Conservation (phyloP, 2,797 vertebrate genomes). For the Onychomys leucogaster region DNA sequence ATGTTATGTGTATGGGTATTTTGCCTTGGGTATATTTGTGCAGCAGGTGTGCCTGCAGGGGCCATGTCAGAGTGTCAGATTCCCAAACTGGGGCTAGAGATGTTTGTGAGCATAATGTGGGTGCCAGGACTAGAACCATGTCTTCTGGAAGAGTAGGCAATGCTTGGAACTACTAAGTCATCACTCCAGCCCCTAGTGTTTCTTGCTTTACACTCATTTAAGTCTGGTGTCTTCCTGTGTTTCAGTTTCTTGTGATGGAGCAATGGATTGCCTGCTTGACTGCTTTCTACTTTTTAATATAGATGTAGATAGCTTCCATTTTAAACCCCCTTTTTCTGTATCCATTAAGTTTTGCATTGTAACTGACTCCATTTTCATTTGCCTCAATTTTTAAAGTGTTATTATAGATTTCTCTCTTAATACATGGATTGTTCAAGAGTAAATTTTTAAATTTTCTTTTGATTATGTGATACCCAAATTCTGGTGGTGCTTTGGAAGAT, state of each 20-base stretch:
- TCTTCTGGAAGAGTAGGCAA: neutral
- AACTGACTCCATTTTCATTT: neutral
- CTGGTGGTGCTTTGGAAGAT: neutral
- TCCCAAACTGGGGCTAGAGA: neutral
- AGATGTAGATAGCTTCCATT: too few species aligned
- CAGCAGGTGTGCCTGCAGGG: neutral
- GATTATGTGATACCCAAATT: too few species aligned
- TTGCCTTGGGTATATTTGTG: neutral
- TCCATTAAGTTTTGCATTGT: neutral
- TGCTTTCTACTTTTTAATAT: neutral
- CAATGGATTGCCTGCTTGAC: neutral
- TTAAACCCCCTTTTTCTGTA: neutral
- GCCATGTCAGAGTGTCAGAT: neutral
- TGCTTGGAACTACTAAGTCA: neutral
- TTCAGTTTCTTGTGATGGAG: neutral
- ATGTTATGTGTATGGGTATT: neutral
- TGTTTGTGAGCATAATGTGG: neutral
- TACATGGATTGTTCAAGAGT: neutral
- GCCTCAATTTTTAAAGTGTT: neutral
- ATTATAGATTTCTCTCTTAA: neutral
- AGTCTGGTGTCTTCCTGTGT: neutral
- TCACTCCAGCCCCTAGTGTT: neutral
- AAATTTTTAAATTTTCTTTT: neutral
- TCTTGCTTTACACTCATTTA: neutral
- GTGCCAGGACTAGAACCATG: neutral